Evolutionary conservation across 2,113 vertebrate species (phyloP).

Genomic region (human (Homo sapiens)): GRCh38 chr14:48807501-48808000

Average conservation of each 20-base stretch:
- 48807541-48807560: conserved; percentile 4
- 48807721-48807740: background rate
- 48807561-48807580: background rate
- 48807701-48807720: conserved; percentile 9
- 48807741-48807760: background rate
- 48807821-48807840: background rate
- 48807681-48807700: background rate
- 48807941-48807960: background rate
- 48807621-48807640: background rate
- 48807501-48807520: conserved; percentile 46
- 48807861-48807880: background rate
- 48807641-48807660: background rate
- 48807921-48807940: background rate
- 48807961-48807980: background rate
- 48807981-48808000: background rate
- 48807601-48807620: background rate
- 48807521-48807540: conserved; percentile 10
- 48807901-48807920: background rate
- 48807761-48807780: background rate
- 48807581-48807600: background rate
- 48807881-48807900: background rate
- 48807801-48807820: background rate
- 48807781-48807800: background rate
- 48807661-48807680: background rate
- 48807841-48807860: background rate